Percentiles rank a stretch among this genome's conserved stretches.
Evolutionary conservation across 2,113 vertebrate genomes (phyloP).

Genomic region (Crocuta crocuta): DNA sequence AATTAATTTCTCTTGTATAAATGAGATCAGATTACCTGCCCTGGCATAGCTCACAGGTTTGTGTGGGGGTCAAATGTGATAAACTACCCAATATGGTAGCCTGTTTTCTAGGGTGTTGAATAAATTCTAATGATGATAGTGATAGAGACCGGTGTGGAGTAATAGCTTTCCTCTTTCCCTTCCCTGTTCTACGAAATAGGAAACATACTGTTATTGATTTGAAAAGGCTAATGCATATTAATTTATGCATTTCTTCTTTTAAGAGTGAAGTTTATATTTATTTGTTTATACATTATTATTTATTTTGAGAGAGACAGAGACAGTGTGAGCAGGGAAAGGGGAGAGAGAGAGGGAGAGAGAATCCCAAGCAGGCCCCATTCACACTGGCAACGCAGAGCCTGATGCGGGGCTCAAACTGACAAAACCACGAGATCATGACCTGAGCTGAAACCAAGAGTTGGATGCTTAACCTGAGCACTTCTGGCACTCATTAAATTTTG

Average conservation of each 20-base stretch:
- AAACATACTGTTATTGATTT: not conserved
- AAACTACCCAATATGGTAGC: not conserved
- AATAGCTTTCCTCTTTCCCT: not conserved
- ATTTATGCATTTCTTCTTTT: not conserved
- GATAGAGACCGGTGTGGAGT: not conserved
- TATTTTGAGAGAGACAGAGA: too few species aligned
- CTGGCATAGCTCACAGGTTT: not conserved
- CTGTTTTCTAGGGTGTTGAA: not conserved
- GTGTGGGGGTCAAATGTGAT: not conserved
- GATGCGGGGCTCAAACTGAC: too few species aligned
- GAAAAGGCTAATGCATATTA: conserved; percentile 1
- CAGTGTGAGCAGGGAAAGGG: too few species aligned
- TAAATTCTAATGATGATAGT: not conserved
- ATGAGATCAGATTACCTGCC: not conserved
- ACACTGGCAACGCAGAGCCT: too few species aligned
- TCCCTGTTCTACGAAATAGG: not conserved
- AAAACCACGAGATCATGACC: too few species aligned
- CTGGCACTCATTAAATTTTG: not conserved
- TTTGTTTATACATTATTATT: too few species aligned
- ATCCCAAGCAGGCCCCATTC: too few species aligned
- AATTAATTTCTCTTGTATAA: not conserved
- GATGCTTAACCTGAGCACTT: not conserved
- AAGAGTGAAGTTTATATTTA: too few species aligned
- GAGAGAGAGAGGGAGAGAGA: too few species aligned
- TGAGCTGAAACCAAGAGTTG: too few species aligned